Evolutionary conservation across 92 coral and sea anemone species (phyloP).

Genomic region (Phenganax marumi): DNA sequence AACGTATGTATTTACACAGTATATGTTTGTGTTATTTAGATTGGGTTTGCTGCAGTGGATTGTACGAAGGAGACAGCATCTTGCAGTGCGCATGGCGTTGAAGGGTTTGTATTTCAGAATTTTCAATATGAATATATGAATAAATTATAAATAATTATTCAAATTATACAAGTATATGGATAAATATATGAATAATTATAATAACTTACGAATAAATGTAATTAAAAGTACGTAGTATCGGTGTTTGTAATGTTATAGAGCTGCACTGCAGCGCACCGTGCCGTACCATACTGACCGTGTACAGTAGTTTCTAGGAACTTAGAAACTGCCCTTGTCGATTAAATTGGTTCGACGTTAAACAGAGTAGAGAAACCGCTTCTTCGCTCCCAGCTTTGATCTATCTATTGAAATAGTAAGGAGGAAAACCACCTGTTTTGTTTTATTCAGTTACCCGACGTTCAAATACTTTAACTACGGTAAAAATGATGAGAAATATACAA

Average conservation of each 20-base stretch:
- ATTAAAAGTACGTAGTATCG: no score
- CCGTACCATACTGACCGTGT: not conserved
- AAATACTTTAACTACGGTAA: slow-evolving; percentile 93
- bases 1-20: not conserved
- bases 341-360: no score
- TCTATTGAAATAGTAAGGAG: not conserved
- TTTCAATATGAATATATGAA: not conserved
- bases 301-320: no score
- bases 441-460: slow-evolving; percentile 77
- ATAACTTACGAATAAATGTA: no score
- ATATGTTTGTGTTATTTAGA: slow-evolving; percentile 45
- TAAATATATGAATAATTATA: no score
- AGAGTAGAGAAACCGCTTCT: not conserved
- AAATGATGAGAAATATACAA: slow-evolving; percentile 84
- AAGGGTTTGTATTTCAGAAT: slow-evolving; percentile 62
- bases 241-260: no score
- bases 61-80: slow-evolving; percentile 71
- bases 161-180: no score
- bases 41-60: slow-evolving; percentile 94
- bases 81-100: slow-evolving; percentile 73
- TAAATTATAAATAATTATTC: no score
- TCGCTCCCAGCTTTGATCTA: not conserved
- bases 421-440: not conserved
- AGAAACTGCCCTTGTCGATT: no score
- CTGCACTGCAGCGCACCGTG: no score